phyloP scores from a whole-genome alignment of 2,113 vertebrate genomes.

The Myotis yumanensis region DNA sequence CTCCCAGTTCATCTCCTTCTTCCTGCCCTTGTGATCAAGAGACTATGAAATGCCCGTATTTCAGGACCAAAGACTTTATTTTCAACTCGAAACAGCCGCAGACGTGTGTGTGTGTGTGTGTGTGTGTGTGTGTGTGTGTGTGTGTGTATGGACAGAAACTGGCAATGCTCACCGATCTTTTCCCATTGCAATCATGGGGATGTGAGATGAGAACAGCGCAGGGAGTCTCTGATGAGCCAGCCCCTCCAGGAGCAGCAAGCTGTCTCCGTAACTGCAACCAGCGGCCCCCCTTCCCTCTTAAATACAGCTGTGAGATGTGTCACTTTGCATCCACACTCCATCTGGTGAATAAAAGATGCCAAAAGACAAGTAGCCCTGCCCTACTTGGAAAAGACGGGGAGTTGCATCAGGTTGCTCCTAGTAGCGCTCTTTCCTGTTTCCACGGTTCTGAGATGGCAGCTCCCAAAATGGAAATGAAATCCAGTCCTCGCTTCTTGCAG shows the following conservation, averaged over 20 bases:
- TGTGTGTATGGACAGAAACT: neutral
- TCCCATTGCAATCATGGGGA: neutral
- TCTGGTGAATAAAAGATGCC: neutral
- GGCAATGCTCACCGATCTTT: neutral
- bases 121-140: neutral
- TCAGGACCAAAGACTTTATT: neutral
- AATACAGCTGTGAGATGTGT: neutral
- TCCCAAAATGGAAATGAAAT: neutral
- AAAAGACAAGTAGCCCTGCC: neutral
- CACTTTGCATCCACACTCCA: neutral
- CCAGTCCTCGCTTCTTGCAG: neutral
- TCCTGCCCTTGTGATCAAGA: neutral
- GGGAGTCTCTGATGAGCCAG: neutral
- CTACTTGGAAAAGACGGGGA: neutral
- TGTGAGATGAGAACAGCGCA: neutral
- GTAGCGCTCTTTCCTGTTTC: neutral
- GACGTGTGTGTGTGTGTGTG: neutral
- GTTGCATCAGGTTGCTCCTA: neutral
- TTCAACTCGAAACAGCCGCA: neutral
- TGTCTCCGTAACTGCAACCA: accelerated
- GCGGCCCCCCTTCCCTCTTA: neutral
- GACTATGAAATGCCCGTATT: neutral
- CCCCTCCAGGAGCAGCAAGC: neutral
- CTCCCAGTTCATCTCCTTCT: neutral
- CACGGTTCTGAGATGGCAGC: neutral